Conservation (phyloP, 1,140 invertebrate species). For the Thaumetopoea pityocampa region DNA sequence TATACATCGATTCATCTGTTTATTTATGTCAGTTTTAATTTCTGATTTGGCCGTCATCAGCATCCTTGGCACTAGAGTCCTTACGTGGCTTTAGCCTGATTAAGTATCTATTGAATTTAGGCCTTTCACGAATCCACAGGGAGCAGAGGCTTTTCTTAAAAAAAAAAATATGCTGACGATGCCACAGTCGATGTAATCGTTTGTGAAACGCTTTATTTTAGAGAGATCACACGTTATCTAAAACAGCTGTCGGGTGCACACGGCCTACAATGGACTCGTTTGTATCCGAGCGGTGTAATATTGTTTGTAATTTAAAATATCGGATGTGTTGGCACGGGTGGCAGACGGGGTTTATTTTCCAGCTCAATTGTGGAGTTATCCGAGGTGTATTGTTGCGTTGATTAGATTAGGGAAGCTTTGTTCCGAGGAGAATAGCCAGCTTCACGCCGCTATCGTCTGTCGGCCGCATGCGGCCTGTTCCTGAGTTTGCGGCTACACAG, state of each 20-base stretch:
- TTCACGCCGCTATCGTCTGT: conserved; percentile 41
- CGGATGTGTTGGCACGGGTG: conserved; percentile 44
- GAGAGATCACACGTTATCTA: conserved; percentile 70
- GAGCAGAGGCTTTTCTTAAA: conserved; percentile 1
- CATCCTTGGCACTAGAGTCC: too few species aligned
- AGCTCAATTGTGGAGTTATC: conserved; percentile 53
- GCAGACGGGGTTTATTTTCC: conserved; percentile 58
- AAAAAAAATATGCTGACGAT: conserved; percentile 9
- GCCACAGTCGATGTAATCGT: conserved; percentile 50
- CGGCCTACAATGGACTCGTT: conserved; percentile 67
- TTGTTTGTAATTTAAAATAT: conserved; percentile 73
- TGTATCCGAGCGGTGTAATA: conserved; percentile 64
- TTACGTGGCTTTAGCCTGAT: too few species aligned
- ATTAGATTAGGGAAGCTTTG: conserved; percentile 69
- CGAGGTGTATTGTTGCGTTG: conserved; percentile 70
- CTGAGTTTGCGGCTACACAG: conserved; percentile 22
- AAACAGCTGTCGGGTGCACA: conserved; percentile 68
- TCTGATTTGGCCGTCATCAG: too few species aligned
- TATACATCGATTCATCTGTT: too few species aligned
- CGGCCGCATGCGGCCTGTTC: conserved; percentile 38
- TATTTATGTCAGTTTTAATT: too few species aligned
- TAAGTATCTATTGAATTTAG: too few species aligned
- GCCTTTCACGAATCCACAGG: too few species aligned
- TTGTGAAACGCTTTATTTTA: conserved; percentile 53
- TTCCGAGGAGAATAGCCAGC: conserved; percentile 44